Evolutionary conservation across 2,797 vertebrate genomes (phyloP).

Genomic region (Toxotes lorentzi): DNA sequence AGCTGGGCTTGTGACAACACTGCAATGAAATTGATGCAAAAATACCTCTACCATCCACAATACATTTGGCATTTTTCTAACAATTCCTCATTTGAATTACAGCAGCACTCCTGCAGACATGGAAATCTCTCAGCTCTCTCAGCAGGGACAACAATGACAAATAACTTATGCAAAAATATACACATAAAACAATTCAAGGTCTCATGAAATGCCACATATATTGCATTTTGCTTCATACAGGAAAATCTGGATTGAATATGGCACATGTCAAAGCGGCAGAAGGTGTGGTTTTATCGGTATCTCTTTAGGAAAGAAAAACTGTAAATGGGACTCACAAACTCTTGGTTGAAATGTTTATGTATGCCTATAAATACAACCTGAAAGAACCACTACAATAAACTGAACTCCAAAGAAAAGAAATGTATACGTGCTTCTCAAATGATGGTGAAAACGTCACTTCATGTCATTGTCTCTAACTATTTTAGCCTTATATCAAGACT

Average conservation of each 20-base stretch:
- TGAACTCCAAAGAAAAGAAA: not conserved
- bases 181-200: not conserved
- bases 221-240: not conserved
- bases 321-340: not conserved
- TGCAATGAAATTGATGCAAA: constrained; percentile 61
- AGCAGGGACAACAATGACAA: not conserved
- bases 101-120: not conserved
- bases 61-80: constrained; percentile 5
- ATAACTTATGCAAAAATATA: not conserved
- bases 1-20: constrained; percentile 67
- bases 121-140: not conserved
- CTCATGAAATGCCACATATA: not conserved
- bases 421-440: not conserved
- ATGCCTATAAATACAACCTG: not conserved
- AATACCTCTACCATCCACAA: not conserved
- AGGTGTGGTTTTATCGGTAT: not conserved
- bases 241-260: not conserved
- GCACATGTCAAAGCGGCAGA: not conserved
- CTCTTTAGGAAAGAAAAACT: not conserved
- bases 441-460: not conserved
- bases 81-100: not conserved
- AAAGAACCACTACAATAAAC: not conserved
- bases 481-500: not conserved
- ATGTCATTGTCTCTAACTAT: not conserved
- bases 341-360: not conserved